Evolutionary conservation across 2,797 vertebrate species (phyloP).

Genomic region (Loris lydekkerianus): DNA sequence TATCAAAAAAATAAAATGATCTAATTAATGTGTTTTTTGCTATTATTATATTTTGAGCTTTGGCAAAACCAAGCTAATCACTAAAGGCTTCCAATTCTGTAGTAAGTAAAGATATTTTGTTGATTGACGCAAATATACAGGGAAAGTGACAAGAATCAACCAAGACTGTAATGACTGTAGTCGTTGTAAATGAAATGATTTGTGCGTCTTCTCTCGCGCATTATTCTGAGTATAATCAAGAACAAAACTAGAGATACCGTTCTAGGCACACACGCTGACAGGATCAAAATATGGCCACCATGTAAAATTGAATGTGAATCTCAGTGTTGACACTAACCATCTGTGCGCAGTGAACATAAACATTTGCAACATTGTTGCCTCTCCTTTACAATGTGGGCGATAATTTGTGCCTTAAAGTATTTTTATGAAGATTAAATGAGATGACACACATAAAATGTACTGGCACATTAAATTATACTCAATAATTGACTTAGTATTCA

Average conservation of each 20-base stretch:
- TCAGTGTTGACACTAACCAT: constrained; percentile 39
- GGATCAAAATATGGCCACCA: neutral
- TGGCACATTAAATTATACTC: constrained; percentile 31
- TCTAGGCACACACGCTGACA: neutral
- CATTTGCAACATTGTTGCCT: constrained; percentile 29
- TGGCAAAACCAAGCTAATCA: neutral
- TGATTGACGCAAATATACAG: neutral
- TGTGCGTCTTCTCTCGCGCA: neutral
- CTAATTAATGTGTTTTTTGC: constrained; percentile 65
- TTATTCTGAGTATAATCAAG: neutral
- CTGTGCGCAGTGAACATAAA: neutral
- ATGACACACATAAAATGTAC: constrained; percentile 20
- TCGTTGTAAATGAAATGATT: neutral
- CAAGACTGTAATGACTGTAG: neutral
- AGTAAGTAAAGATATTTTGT: constrained; percentile 7
- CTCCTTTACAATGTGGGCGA: constrained; percentile 29
- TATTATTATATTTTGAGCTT: constrained; percentile 58
- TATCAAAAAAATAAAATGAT: neutral
- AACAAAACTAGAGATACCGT: constrained; percentile 13
- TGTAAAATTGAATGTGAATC: constrained; percentile 34
- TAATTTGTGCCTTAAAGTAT: constrained; percentile 42
- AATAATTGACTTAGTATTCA: constrained; percentile 17
- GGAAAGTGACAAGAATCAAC: neutral
- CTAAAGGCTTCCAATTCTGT: neutral
- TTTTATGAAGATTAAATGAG: constrained; percentile 62